Evolutionary conservation across 2,797 vertebrate species (phyloP).

Genomic region (Sphaeramia orbicularis): DNA sequence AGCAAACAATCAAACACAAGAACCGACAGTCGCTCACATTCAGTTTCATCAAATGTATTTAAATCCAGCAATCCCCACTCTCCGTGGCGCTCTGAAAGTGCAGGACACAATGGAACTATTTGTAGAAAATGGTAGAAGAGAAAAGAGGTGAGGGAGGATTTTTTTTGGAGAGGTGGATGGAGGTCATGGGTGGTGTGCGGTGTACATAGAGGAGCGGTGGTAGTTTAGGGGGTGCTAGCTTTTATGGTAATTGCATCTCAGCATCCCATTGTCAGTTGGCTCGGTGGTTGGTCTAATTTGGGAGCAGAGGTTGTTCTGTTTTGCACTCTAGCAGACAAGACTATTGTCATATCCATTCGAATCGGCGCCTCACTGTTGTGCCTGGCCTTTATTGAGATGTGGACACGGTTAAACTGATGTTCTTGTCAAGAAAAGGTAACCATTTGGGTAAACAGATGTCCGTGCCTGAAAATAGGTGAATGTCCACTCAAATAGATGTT

Average conservation of each 20-base stretch:
- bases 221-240: conserved; percentile 56
- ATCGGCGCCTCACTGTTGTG: conserved; percentile 48
- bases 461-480: conserved; percentile 26
- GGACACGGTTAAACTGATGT: conserved; percentile 37
- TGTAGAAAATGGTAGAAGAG: conserved; percentile 52
- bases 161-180: conserved; percentile 53
- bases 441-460: conserved; percentile 46
- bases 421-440: conserved; percentile 23
- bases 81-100: conserved; percentile 52
- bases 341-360: conserved; percentile 64
- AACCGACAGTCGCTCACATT: conserved; percentile 59
- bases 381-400: conserved; percentile 46
- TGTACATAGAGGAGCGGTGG: conserved; percentile 46
- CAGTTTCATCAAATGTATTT: conserved; percentile 72
- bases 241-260: conserved; percentile 82
- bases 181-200: conserved; percentile 54
- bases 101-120: conserved; percentile 63
- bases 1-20: conserved; percentile 42
- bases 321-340: conserved; percentile 57
- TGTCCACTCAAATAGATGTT: conserved; percentile 28
- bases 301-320: conserved; percentile 67
- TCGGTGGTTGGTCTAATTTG: conserved; percentile 74
- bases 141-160: conserved; percentile 43
- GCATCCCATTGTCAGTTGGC: conserved; percentile 74
- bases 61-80: conserved; percentile 59